Evolutionary conservation across 2,113 vertebrate species (phyloP).

Genomic region (Microtus richardsoni): DNA sequence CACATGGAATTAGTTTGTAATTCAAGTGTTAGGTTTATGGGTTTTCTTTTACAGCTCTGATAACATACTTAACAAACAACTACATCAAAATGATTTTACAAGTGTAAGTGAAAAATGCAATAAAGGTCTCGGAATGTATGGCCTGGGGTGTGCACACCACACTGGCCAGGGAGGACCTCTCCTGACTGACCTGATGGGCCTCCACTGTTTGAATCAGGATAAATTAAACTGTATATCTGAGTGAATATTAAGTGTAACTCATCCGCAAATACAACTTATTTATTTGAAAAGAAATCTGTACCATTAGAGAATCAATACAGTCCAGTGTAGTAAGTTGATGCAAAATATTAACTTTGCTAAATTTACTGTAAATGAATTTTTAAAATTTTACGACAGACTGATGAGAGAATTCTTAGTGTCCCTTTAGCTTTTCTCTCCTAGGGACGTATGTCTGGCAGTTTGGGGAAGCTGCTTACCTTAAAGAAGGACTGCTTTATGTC

Average conservation of each 20-base stretch:
- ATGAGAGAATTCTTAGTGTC: neutral
- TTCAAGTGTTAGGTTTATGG: neutral
- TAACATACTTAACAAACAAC: neutral
- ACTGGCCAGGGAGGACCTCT: neutral
- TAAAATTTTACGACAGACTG: conserved; percentile 19
- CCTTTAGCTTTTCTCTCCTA: conserved; percentile 33
- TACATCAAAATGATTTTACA: neutral
- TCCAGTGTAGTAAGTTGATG: neutral
- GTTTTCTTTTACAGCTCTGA: neutral
- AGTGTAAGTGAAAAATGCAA: neutral
- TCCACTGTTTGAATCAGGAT: neutral
- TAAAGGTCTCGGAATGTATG: neutral
- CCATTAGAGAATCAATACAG: neutral
- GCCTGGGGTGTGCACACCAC: neutral
- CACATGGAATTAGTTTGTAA: neutral
- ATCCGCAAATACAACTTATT: neutral
- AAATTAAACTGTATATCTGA: neutral
- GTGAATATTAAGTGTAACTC: conserved; percentile 28
- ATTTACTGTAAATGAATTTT: conserved; percentile 42
- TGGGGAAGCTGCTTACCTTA: conserved; percentile 91
- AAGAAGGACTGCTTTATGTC: conserved; percentile 98
- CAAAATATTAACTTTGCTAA: conserved; percentile 43
- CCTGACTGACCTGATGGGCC: neutral
- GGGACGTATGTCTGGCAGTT: neutral
- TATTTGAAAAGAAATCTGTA: conserved; percentile 15